Percentiles rank a stretch among this genome's conserved stretches.
These are phyloP conservation scores for Eupithecia insigniata DNA, from an alignment of 2,888 invertebrate genomes.

Conservation along the genomic window DNA sequence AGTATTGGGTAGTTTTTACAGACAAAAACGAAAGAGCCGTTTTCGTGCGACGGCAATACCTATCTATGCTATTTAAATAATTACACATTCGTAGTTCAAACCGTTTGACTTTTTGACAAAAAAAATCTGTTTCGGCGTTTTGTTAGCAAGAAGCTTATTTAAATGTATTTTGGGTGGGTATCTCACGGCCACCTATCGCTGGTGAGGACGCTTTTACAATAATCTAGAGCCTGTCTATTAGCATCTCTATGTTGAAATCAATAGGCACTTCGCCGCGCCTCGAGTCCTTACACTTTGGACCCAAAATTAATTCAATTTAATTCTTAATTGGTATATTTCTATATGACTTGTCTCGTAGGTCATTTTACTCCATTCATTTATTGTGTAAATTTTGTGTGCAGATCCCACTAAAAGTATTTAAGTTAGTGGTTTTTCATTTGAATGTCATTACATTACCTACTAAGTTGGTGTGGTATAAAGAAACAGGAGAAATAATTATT, in stretches of 20 bases:
- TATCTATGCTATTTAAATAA: too few species aligned
- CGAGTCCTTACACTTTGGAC: background rate
- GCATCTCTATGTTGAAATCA: background rate
- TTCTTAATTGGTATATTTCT: background rate
- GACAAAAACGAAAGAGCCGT: background rate
- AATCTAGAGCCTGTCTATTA: background rate
- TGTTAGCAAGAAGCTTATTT: background rate
- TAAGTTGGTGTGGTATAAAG: too few species aligned
- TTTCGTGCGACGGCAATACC: background rate
- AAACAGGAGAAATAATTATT: background rate
- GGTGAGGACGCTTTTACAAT: background rate
- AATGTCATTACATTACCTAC: too few species aligned
- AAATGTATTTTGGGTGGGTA: background rate
- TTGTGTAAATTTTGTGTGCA: background rate
- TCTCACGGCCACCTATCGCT: background rate
- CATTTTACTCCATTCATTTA: background rate
- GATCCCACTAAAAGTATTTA: too few species aligned
- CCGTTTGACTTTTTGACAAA: too few species aligned
- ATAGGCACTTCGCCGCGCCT: slow-evolving; percentile 1
- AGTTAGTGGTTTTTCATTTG: too few species aligned
- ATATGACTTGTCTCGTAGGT: background rate
- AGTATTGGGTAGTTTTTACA: too few species aligned
- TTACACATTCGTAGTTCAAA: too few species aligned
- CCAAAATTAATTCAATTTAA: background rate
- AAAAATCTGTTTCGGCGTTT: background rate